A percentile compares a stretch with the other conserved stretches of the same genome.
Evolutionary conservation across 1,140 invertebrate species (phyloP).

Genomic region (Globodera ellingtonae): DNA sequence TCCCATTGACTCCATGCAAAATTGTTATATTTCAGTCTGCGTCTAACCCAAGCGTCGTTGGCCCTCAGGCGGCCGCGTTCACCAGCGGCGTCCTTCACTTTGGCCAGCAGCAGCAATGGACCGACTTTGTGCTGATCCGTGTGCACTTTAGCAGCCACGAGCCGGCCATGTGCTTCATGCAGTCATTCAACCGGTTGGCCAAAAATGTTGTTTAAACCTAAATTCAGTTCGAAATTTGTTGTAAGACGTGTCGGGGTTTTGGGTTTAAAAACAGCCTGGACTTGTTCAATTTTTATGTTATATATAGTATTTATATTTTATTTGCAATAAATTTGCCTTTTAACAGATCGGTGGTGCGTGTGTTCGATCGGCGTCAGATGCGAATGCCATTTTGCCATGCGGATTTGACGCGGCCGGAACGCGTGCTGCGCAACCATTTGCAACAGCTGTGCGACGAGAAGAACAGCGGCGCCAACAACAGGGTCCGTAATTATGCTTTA

Average conservation of each 20-base stretch:
- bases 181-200: slow-evolving; percentile 19
- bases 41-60: neutral
- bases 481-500: neutral
- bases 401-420: slow-evolving; percentile 18
- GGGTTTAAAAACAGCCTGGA: neutral
- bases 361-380: slow-evolving; percentile 16
- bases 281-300: too few species aligned
- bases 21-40: neutral
- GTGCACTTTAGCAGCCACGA: slow-evolving; percentile 16
- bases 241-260: neutral
- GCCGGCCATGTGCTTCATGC: slow-evolving; percentile 10
- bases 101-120: slow-evolving; percentile 8
- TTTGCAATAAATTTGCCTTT: neutral
- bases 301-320: too few species aligned
- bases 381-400: slow-evolving; percentile 15
- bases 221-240: neutral
- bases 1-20: neutral
- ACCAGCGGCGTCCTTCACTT: slow-evolving; percentile 10
- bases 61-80: neutral
- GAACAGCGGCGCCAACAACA: neutral
- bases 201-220: neutral
- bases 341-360: slow-evolving; percentile 1
- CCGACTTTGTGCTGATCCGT: slow-evolving; percentile 22
- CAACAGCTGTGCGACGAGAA: slow-evolving; percentile 22
- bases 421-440: slow-evolving; percentile 20